Percentiles rank a stretch among this genome's conserved stretches.
phyloP scores from a whole-genome alignment of 2,888 invertebrate genomes.

The Bugula neritina region DNA sequence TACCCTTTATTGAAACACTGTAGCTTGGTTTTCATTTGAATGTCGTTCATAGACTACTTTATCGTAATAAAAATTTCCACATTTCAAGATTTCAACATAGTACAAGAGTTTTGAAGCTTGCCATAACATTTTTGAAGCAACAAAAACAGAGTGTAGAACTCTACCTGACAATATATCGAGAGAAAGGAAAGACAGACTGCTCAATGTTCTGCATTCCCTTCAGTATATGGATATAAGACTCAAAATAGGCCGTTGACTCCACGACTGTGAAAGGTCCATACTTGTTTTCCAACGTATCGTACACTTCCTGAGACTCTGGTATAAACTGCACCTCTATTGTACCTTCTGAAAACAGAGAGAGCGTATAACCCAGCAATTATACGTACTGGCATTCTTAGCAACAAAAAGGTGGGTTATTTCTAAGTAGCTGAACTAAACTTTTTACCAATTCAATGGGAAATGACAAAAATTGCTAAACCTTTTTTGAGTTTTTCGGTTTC shows the following conservation, averaged over 20 bases:
- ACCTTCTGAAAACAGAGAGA: background rate
- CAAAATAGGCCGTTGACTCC: slow-evolving; percentile 73
- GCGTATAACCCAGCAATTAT: too few relatives aligned
- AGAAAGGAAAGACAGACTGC: slow-evolving; percentile 35
- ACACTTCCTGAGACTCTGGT: background rate
- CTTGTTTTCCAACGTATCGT: background rate
- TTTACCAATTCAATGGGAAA: background rate
- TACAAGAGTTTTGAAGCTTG: too few relatives aligned
- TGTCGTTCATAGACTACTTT: too few relatives aligned
- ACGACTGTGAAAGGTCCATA: slow-evolving; percentile 59
- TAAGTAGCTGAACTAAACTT: too few relatives aligned
- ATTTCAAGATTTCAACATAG: too few relatives aligned
- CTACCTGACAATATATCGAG: slow-evolving; percentile 34
- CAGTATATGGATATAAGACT: slow-evolving; percentile 71
- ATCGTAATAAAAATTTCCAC: too few relatives aligned
- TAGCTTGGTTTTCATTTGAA: too few relatives aligned
- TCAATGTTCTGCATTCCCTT: slow-evolving; percentile 63
- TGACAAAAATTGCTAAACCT: background rate
- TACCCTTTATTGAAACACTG: too few relatives aligned
- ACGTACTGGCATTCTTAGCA: too few relatives aligned
- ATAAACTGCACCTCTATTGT: slow-evolving; percentile 3
- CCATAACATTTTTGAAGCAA: too few relatives aligned
- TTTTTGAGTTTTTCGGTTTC: background rate
- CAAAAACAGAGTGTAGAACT: too few relatives aligned
- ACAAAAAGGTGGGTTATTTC: too few relatives aligned